These are phyloP conservation scores for Botrylloides violaceus DNA, from an alignment of 23 tunicate species.

Conservation along the genomic window DNA sequence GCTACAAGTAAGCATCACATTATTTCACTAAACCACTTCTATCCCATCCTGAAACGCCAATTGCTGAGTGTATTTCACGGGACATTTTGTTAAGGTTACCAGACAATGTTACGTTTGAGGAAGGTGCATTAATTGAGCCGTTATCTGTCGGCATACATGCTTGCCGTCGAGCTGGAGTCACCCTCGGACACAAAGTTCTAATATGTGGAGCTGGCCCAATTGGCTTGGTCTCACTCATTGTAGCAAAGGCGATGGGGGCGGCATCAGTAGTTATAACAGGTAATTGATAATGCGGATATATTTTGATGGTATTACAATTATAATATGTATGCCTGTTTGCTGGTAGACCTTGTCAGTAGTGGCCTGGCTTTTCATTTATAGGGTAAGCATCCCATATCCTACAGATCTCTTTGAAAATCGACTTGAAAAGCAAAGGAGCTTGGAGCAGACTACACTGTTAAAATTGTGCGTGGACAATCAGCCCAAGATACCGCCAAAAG, in stretches of 20 bases:
- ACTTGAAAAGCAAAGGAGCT: conserved; percentile 12
- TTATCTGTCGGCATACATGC: conserved; percentile 37
- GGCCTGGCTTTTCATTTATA: no score
- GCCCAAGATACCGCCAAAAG: conserved; percentile 6
- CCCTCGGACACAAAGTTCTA: conserved; percentile 23
- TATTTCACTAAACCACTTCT: background rate
- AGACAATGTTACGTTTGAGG: conserved; percentile 8
- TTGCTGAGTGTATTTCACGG: background rate
- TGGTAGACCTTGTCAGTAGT: no score
- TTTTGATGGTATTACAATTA: background rate
- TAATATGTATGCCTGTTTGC: no score
- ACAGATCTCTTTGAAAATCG: background rate
- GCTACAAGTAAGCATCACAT: conserved; percentile 17
- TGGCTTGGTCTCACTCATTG: conserved; percentile 17
- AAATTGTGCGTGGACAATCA: background rate
- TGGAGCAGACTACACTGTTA: conserved; percentile 8
- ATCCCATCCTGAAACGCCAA: no score
- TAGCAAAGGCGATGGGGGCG: conserved; percentile 27
- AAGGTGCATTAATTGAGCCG: conserved; percentile 34
- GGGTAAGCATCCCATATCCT: background rate
- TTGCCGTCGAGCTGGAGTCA: conserved; percentile 18
- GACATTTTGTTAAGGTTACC: background rate
- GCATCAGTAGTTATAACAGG: conserved; percentile 22
- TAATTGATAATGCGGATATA: background rate
- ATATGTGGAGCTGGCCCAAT: conserved; percentile 34